A percentile compares a stretch with the other conserved stretches of the same genome.
phyloP scores from a whole-genome alignment of 2,113 vertebrate species.

The Misgurnus mizolepis region DNA sequence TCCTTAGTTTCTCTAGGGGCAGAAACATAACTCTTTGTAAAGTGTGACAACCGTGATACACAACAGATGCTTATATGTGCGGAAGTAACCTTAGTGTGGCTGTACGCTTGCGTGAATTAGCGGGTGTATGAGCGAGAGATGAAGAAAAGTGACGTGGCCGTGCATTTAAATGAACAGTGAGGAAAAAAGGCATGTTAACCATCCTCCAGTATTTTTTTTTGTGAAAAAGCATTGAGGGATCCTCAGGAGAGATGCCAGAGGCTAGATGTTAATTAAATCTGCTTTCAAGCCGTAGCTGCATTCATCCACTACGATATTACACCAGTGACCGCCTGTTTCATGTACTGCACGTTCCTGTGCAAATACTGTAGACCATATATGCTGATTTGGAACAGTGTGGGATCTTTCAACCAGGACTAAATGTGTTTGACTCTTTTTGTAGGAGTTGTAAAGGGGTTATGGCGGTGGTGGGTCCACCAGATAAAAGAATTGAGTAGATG shows the following conservation, averaged over 20 bases:
- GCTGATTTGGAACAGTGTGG: background rate
- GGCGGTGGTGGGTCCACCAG: background rate
- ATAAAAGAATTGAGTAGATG: too few species aligned
- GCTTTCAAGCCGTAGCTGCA: background rate
- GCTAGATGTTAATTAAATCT: constrained; percentile 41
- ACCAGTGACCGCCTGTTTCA: background rate
- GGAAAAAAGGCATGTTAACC: constrained; percentile 11
- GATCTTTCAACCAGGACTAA: constrained; percentile 25
- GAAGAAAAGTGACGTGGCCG: constrained; percentile 4
- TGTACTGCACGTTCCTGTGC: background rate
- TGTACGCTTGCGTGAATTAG: constrained; percentile 7
- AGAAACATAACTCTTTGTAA: constrained; percentile 1
- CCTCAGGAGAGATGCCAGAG: constrained; percentile 12
- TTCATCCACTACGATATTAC: constrained; percentile 6
- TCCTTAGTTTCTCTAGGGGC: background rate
- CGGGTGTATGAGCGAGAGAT: constrained; percentile 6
- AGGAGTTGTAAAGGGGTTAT: background rate
- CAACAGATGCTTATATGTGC: background rate
- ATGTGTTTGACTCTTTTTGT: constrained; percentile 13
- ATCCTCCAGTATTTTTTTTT: too few species aligned
- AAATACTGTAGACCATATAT: constrained; percentile 22
- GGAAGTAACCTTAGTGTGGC: background rate
- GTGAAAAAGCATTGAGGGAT: background rate
- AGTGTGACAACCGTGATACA: constrained; percentile 1
- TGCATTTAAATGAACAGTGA: background rate